These are phyloP conservation scores for Pimephales promelas DNA, from an alignment of 2,113 vertebrate species.

Conservation along the genomic window DNA sequence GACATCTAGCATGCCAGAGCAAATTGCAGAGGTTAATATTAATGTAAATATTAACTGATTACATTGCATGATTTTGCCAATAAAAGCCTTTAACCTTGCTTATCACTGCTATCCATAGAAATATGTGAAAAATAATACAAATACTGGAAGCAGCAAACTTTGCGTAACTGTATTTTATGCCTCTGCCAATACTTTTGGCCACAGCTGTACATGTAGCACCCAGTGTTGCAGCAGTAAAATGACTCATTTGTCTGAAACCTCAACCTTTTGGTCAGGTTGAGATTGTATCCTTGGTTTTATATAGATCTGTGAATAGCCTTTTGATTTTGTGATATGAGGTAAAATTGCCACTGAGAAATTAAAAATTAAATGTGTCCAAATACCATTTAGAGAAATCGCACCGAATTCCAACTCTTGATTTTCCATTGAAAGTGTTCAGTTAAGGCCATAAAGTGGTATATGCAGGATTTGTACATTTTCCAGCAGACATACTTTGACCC, in stretches of 20 bases:
- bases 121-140: too few species aligned
- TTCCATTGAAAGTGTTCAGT: not conserved
- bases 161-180: too few species aligned
- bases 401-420: not conserved
- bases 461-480: constrained; percentile 17
- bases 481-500: constrained; percentile 18
- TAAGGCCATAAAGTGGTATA: constrained; percentile 1
- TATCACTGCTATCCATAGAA: too few species aligned
- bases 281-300: not conserved
- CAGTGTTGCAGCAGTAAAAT: too few species aligned
- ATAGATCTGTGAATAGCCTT: not conserved
- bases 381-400: not conserved
- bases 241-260: not conserved
- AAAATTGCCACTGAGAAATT: not conserved
- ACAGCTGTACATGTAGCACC: not conserved
- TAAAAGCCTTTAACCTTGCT: too few species aligned
- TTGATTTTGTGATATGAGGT: not conserved
- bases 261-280: not conserved
- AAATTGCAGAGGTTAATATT: too few species aligned
- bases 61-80: too few species aligned
- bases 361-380: not conserved
- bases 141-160: too few species aligned
- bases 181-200: too few species aligned
- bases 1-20: too few species aligned
- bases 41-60: too few species aligned